These are phyloP conservation scores for Ernsta delagoae DNA, from an alignment of 2,888 invertebrate species.

Conservation along the genomic window DNA sequence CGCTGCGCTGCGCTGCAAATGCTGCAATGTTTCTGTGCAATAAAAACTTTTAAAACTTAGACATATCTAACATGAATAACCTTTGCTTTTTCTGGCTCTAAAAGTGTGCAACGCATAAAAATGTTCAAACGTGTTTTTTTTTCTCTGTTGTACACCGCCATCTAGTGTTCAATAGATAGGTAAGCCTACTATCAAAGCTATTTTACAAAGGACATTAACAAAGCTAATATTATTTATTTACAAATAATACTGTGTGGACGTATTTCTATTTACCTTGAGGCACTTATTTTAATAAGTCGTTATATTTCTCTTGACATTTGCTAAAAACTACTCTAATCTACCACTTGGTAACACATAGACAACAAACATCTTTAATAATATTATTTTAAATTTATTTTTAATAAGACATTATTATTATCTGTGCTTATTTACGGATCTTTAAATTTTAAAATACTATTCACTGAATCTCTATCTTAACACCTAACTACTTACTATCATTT, in stretches of 20 bases:
- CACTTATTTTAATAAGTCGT: neutral
- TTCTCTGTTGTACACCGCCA: no score
- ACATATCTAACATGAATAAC: no score
- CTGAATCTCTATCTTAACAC: neutral
- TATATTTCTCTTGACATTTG: neutral
- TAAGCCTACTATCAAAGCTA: no score
- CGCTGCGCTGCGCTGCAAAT: no score
- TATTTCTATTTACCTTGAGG: slow-evolving; percentile 2
- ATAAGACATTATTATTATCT: neutral
- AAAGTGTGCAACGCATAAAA: no score
- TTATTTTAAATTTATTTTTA: neutral
- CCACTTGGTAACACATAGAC: no score
- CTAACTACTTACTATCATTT: neutral
- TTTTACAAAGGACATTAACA: no score
- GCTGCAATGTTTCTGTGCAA: no score
- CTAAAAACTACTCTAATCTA: slow-evolving; percentile 2
- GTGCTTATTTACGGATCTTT: neutral
- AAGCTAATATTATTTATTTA: neutral
- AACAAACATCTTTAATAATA: neutral
- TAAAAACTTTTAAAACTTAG: no score
- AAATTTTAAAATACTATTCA: neutral
- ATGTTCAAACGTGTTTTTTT: no score
- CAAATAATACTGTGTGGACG: slow-evolving; percentile 7
- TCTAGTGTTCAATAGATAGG: no score
- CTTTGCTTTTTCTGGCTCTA: no score